Conservation (phyloP, 1,140 invertebrate species). For the Portunus trituberculatus region DNA sequence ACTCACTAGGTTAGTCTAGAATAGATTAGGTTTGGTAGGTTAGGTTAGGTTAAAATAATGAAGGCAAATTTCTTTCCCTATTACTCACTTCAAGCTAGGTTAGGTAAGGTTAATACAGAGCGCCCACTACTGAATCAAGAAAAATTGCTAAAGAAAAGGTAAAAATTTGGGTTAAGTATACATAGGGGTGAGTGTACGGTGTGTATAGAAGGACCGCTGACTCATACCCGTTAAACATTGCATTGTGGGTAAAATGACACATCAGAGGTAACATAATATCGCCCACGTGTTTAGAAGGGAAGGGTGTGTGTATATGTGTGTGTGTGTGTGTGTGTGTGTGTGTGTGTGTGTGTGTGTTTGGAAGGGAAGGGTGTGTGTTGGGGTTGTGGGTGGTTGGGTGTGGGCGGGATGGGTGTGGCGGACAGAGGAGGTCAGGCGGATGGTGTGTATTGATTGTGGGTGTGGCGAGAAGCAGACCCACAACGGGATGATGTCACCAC, state of each 20-base stretch:
- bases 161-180: too few relatives aligned
- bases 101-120: not conserved
- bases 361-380: not conserved
- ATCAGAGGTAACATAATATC: not conserved
- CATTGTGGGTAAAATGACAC: not conserved
- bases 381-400: not conserved
- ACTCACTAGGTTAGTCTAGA: too few relatives aligned
- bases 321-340: not conserved
- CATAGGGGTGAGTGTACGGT: not conserved
- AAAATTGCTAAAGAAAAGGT: too few relatives aligned
- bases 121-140: too few relatives aligned
- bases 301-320: not conserved
- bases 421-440: not conserved
- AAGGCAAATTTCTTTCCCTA: not conserved
- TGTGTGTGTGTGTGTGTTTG: not conserved
- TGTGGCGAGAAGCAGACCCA: slow-evolving; percentile 6
- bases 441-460: not conserved
- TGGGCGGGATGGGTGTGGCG: not conserved
- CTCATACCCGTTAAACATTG: not conserved
- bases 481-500: not conserved
- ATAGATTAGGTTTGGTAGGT: too few relatives aligned
- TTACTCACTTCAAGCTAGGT: not conserved
- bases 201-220: not conserved
- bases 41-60: too few relatives aligned
- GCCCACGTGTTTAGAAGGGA: not conserved